These are phyloP conservation scores for Kradibia gibbosae DNA, from an alignment of 1,140 invertebrate species.

Conservation along the genomic window DNA sequence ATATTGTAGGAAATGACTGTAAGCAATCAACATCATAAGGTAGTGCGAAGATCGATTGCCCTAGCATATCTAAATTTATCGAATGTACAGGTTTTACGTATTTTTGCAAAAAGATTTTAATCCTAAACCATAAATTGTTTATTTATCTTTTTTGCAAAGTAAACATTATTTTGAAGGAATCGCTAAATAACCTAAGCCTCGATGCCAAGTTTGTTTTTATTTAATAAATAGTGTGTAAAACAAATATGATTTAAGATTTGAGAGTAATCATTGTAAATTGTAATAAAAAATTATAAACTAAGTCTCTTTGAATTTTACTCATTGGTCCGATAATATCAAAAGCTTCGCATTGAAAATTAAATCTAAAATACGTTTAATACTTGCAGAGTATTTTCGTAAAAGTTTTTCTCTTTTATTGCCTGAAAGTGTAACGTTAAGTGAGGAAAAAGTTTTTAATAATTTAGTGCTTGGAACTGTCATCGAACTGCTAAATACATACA, in stretches of 20 bases:
- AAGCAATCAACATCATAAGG: conserved; percentile 3
- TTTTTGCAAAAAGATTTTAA: not conserved
- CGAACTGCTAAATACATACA: too few species aligned
- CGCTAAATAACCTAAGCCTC: not conserved
- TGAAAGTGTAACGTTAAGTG: too few species aligned
- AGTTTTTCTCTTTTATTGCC: too few species aligned
- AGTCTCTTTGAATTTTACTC: too few species aligned
- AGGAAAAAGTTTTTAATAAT: too few species aligned
- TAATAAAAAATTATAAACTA: not conserved
- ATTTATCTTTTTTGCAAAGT: not conserved
- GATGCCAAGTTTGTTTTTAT: not conserved
- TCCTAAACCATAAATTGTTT: not conserved
- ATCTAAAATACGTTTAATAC: too few species aligned
- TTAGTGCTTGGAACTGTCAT: too few species aligned
- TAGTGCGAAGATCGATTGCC: conserved; percentile 30
- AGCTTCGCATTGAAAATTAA: too few species aligned
- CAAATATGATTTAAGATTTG: not conserved
- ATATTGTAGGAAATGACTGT: conserved; percentile 30
- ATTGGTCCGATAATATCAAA: too few species aligned
- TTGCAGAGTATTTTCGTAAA: too few species aligned
- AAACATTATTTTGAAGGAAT: not conserved
- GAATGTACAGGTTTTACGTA: not conserved
- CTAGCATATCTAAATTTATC: not conserved
- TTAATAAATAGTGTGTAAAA: not conserved
- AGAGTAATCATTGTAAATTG: not conserved